Conservation (phyloP, 2,888 invertebrate species). For the Platycheirus albimanus region DNA sequence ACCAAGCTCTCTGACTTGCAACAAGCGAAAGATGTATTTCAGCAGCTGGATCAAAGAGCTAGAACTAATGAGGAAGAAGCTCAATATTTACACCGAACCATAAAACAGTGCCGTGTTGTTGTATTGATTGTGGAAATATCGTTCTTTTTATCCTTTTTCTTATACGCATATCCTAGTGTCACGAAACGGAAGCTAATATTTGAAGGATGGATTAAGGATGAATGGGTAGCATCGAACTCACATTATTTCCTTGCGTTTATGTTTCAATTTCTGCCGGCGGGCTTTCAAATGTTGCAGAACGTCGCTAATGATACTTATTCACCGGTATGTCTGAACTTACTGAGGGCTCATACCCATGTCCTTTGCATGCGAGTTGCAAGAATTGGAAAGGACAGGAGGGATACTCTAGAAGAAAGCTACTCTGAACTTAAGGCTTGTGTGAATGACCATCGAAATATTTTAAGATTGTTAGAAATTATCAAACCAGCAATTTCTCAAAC, state of each 20-base stretch:
- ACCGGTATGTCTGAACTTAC: constrained; percentile 24
- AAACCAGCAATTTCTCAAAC: constrained; percentile 24
- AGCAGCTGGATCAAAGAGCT: constrained; percentile 36
- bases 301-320: constrained; percentile 28
- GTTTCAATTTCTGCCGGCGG: constrained; percentile 8
- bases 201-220: constrained; percentile 35
- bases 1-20: background rate
- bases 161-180: background rate
- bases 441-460: constrained; percentile 30
- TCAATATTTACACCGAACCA: constrained; percentile 6
- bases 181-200: constrained; percentile 30
- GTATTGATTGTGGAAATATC: background rate
- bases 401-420: constrained; percentile 20
- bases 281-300: constrained; percentile 23
- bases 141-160: constrained; percentile 11
- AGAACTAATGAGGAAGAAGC: constrained; percentile 9
- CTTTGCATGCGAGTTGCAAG: constrained; percentile 40
- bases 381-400: constrained; percentile 28
- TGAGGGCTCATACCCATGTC: constrained; percentile 34
- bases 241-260: background rate
- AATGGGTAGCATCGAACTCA: background rate
- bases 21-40: background rate
- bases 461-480: constrained; percentile 29
- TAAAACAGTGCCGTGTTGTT: constrained; percentile 32
- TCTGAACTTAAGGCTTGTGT: constrained; percentile 30